Evolutionary conservation across 2,113 vertebrate species (phyloP), one percentile per base, ranked within the genome.

Genomic region (Lanius collurio): DNA sequence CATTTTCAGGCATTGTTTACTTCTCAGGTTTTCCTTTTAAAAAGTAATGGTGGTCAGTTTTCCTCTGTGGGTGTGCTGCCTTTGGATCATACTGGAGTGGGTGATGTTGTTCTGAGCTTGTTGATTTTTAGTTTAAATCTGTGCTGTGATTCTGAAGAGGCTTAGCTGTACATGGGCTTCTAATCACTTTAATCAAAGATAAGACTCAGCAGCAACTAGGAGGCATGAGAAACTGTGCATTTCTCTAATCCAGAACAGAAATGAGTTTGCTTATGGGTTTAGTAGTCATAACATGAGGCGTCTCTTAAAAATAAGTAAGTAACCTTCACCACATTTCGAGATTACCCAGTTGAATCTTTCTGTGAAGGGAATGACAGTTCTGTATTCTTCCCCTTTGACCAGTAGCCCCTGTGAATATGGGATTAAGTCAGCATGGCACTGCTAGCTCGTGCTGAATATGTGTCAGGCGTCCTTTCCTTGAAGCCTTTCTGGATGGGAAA

Each of bases 11-110:
- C 57, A 74, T 62, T 74, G 22, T 89, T 92, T 78, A 37, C 81
- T 90, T 84, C 73, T 94, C 47, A 57, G 49, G 30, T 79, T 93
- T 94, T 93, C 28, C 35, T 95, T 93, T 83, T 77, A 17, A 83
- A 27, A 95, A 68, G 10, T 53, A 26, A 22, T 44, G 33, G 19
- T 63, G 63, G 50, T 70, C 68, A 84, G 26, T 87, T 93, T 86
- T 83, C 18, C 30, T 94, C 41, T 87, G 69, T 2, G 27, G 26
- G 5, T 20, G 15, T 73, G 67, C n/a, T 71, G 33, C 18, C 49
- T 80, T 73, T 33, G 59, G 19, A 42, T 84, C 8, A 2, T 77
- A 27, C 27, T 82, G 30, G 69, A 23, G 9, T 52, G 71, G 15
- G 16, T 2, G 14, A 28, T 44, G n/a, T 12, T 70, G 42, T 87